Base-by-base conservation (phyloP, 2,797 vertebrate genomes). In the Pagetopsis macropterus region DNA sequence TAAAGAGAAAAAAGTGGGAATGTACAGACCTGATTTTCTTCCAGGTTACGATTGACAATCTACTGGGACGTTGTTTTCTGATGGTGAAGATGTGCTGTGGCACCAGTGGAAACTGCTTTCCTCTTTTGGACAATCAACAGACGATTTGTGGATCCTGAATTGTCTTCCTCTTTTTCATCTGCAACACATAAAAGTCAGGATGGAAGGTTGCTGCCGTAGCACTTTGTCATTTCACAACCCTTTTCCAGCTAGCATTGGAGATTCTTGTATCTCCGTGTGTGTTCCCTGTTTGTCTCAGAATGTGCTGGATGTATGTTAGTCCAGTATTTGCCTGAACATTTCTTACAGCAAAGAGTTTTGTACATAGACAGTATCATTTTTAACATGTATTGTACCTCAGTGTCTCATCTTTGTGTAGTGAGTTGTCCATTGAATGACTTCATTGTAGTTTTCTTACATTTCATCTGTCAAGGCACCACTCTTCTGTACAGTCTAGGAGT, bases 281-380 rank as follows among this genome's bases (percentile, higher is more conserved):
- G 50, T 71, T 66, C 40, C 33, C 48, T 37, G 69, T 70, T 60
- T 74, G 77, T 84, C 52, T 81, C 57, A 3, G 27, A 73, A 68
- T 75, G 76, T 80, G 61, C 51, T 51, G 11, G 58, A 68, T 52
- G 65, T 81, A 82, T 45, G 31, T 57, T 21, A 55, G 63, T 51
- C 62, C 79, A 83, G 81, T 80, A 85, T 75, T 89, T 79, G 46
- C 84, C 86, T 82, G 75, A 87, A 76, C 13, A 21, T 85, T 90
- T 90, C 74, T 73, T 82, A 86, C 64, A 84, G 75, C 58, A 67
- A n/a, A 72, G 55, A 84, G 58, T 76, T 84, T 87, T 79, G 70
- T 76, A 88, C 64, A 82, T 68, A 52, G 14, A 16, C 2, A 8
- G 45, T 45, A 33, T 79, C 23, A 61, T 87, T 90, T 92, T 87